Conservation (phyloP, 2,888 invertebrate genomes). For the Venustoraphidia nigricollis region DNA sequence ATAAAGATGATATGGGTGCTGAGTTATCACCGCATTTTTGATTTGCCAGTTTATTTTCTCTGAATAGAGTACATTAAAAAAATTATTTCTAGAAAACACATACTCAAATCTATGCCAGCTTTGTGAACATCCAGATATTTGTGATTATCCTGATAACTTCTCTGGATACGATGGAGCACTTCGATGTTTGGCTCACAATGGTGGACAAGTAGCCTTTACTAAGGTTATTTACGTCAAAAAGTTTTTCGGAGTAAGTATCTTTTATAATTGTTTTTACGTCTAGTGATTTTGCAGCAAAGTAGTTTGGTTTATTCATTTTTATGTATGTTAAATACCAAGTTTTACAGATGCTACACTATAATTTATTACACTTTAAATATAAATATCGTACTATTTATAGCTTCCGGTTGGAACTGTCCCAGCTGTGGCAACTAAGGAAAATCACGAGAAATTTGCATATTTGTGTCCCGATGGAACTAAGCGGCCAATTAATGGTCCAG, state of each 20-base stretch:
- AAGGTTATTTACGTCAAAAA: slow-evolving; percentile 65
- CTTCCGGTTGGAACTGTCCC: slow-evolving; percentile 44
- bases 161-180: slow-evolving; percentile 81
- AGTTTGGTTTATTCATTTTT: not conserved
- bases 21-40: too few relatives aligned
- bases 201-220: slow-evolving; percentile 75
- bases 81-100: slow-evolving; percentile 39
- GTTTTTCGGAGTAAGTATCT: slow-evolving; percentile 53
- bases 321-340: not conserved
- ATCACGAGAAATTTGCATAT: slow-evolving; percentile 53
- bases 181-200: slow-evolving; percentile 62
- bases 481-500: slow-evolving; percentile 41
- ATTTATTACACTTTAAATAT: not conserved
- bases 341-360: not conserved
- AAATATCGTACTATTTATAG: slow-evolving; percentile 22
- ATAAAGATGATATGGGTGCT: not conserved
- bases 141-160: slow-evolving; percentile 68
- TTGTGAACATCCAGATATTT: slow-evolving; percentile 59
- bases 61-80: slow-evolving; percentile 5
- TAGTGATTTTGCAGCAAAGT: too few relatives aligned
- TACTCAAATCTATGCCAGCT: slow-evolving; percentile 65
- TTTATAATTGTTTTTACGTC: not conserved
- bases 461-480: slow-evolving; percentile 66
- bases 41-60: not conserved
- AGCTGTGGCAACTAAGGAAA: slow-evolving; percentile 39